Base-by-base conservation (phyloP, 2,113 vertebrate genomes). In the Mirounga angustirostris region DNA sequence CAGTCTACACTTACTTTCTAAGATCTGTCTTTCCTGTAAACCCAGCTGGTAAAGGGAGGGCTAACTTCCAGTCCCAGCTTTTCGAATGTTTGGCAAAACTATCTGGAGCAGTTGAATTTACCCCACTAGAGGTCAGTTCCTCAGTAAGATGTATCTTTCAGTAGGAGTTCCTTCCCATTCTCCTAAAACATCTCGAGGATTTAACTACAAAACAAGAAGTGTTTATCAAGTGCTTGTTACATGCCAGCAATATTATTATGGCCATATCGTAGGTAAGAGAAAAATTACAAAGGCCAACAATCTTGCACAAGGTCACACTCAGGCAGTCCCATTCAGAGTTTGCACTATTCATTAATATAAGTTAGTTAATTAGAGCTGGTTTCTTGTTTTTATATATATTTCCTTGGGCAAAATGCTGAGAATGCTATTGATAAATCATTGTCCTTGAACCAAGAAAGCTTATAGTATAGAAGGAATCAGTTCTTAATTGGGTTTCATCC, bases 371-470 rank as follows among this genome's bases (percentile, higher is more conserved):
- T 61, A 69, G 5, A 86, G 74, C 16, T 74, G 30, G 19, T 18
- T 69, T 86, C 91, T 69, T 84, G 46, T 56, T 63, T 95, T 84
- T 63, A 36, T 61, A 65, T 81, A 61, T 74, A 50, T 69, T 95
- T 83, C 36, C 59, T 79, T 46, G 28, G 9, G 22, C 2, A 79
- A 95, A 94, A 86, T 54, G 19, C 76, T 74, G 52, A 88, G 19
- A 84, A 79, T 46, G 22, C 21, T 67, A 12, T 14, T 18, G 33
- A 2, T 61, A 36, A 89, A n/a, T 79, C n/a, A 92, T 56, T 11
- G 65, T 96, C 54, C 79, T 30, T 56, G n/a, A 26, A 18, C 30
- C 67, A 21, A 54, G 67, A 76, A 69, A 50, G 4, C 33, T 78
- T 69, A 40, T 1, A 65, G 24, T 86, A 5, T 26, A 46, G 36